These are phyloP conservation scores for Stomatorhinus ivindoensis DNA, from an alignment of 2,113 vertebrate species.

Conservation along the genomic window DNA sequence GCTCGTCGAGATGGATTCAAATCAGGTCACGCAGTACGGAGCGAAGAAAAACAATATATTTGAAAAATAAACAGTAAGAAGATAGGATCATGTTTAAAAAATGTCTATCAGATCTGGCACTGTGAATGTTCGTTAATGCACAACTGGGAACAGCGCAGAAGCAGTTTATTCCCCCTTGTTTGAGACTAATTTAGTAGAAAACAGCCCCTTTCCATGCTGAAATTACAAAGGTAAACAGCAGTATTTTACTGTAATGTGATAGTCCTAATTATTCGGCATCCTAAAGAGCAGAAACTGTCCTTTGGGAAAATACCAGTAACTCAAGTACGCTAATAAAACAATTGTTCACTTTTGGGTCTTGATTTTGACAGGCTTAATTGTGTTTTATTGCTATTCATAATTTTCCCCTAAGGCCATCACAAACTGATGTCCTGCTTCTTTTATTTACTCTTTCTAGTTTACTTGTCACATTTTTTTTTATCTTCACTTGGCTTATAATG, in stretches of 20 bases:
- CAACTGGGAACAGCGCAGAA: slow-evolving; percentile 11
- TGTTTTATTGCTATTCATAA: not conserved
- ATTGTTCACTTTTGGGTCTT: not conserved
- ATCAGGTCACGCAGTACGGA: not conserved
- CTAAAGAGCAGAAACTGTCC: slow-evolving; percentile 37
- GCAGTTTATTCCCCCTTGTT: slow-evolving; percentile 18
- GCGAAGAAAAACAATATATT: slow-evolving; percentile 14
- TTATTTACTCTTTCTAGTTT: not conserved
- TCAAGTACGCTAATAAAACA: slow-evolving; percentile 24
- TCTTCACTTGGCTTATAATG: not conserved
- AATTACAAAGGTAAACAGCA: slow-evolving; percentile 27
- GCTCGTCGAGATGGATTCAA: not conserved
- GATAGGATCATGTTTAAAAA: slow-evolving; percentile 22
- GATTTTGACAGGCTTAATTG: not conserved
- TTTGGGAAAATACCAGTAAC: slow-evolving; percentile 47
- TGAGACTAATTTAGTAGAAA: slow-evolving; percentile 22
- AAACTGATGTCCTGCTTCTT: slow-evolving; percentile 3
- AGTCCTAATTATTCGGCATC: slow-evolving; percentile 39
- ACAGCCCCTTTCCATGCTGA: slow-evolving; percentile 22
- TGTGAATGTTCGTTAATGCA: not conserved
- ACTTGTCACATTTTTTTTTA: not conserved
- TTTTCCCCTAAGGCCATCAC: not conserved
- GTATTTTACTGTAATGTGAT: slow-evolving; percentile 36
- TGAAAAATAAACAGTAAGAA: slow-evolving; percentile 19
- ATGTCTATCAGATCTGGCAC: slow-evolving; percentile 23